Base-by-base conservation (phyloP, 2,888 invertebrate genomes). In the Luperina nickerlii region DNA sequence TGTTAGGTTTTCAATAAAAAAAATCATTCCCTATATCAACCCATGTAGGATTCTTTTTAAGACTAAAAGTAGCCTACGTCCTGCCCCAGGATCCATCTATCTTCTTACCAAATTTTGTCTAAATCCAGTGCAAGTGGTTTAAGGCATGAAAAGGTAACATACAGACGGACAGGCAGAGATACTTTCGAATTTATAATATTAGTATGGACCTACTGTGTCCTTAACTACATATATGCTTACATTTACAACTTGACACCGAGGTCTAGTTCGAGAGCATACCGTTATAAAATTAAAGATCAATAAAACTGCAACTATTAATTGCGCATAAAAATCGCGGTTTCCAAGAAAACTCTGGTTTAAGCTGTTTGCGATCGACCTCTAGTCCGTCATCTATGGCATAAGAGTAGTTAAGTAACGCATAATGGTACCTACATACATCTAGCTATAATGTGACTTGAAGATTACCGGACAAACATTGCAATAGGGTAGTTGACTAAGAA, bases 321-420 rank as follows among this genome's bases (percentile, higher is more conserved):
- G 65, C 65, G 38, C 60, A 62, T 85, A 66, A 80, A 82, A 82
- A 70, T 85, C 81, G 81, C 65, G 66, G 51, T 45, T 54, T 27
- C 11, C 27, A 8, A 9, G 24, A n/a, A 42, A 62, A 81, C 13
- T 45, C 38, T 62, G 66, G 42, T 71, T 60, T 79, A 32, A 67
- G 27, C 9, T 7, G 57, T 72, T 79, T 65, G 76, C 68, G 73
- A 83, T 32, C 77, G 69, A 84, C 81, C 82, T 89, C 74, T 78
- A 81, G n/a, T 60, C 75, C 78, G 75, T 79, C 70, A 71, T 77
- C 27, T 79, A 79, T 87, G 89, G 75, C 80, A 83, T 87, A 86
- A 79, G 73, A 77, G n/a, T 38, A 18, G 63, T 18, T 89, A 83
- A 74, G 78, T 83, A 89, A 87, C 66, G 2, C 72, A 42, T 80